phyloP scores from a whole-genome alignment of 2,113 vertebrate genomes.

The Hypocryptadius cinnamomeus region DNA sequence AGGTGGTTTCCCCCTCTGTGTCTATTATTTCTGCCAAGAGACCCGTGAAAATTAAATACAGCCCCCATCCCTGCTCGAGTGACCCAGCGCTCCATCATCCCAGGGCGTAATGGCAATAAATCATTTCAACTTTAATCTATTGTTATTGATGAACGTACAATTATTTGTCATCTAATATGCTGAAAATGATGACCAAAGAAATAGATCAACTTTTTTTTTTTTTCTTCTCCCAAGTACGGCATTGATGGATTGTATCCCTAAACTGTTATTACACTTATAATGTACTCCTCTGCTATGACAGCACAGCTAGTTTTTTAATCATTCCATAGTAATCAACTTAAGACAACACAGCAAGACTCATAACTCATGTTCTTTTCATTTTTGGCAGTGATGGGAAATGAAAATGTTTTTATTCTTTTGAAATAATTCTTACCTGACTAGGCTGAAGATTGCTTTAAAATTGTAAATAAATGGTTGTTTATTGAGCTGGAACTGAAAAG shows the following conservation, averaged over 20 bases:
- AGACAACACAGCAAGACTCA: constrained; percentile 80
- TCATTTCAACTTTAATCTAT: constrained; percentile 98
- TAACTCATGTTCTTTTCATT: constrained; percentile 84
- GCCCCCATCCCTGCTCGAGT: constrained; percentile 75
- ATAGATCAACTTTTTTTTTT: constrained; percentile 84
- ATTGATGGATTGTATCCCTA: constrained; percentile 98
- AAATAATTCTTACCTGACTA: constrained; percentile 81
- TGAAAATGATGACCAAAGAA: constrained; percentile 94
- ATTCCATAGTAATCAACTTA: constrained; percentile 82
- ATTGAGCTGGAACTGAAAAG: constrained; percentile 78
- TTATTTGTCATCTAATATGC: constrained; percentile 98
- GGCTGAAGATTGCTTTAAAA: constrained; percentile 76
- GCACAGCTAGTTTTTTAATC: constrained; percentile 82
- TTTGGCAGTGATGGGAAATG: constrained; percentile 82
- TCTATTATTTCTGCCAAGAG: constrained; percentile 80
- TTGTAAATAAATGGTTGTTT: constrained; percentile 80
- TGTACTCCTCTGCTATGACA: constrained; percentile 85
- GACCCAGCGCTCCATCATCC: constrained; percentile 81
- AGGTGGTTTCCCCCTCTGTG: constrained; percentile 76
- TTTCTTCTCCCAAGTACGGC: constrained; percentile 76
- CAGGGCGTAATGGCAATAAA: constrained; percentile 86
- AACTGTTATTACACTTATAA: constrained; percentile 98
- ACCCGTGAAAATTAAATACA: constrained; percentile 84
- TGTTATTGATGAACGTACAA: constrained; percentile 99
- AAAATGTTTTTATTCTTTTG: constrained; percentile 82